Base-by-base conservation (phyloP, 2,113 vertebrate species). In the Oreochromis spilurus region DNA sequence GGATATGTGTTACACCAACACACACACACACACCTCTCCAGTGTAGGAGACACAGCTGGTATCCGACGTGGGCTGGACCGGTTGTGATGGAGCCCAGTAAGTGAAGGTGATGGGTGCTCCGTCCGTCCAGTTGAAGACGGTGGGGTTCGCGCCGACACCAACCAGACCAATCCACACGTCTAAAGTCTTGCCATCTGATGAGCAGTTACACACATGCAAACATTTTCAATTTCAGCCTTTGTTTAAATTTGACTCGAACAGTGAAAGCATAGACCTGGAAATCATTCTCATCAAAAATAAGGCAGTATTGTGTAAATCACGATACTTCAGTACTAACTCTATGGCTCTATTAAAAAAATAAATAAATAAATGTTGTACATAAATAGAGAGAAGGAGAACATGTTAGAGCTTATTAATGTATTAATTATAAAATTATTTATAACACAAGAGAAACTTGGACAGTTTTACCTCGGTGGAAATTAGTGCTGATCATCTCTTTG, bases 141-240 rank as follows among this genome's bases (percentile, higher is more conserved):
- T 86, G 14, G 96, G 92, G 31, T 80, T 91, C 1, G 4, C 1
- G 4, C 94, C 92, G 1, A 86, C 50, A 52, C 97, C 97, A 5
- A 72, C 93, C 31, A 99, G 96, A 84, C 99, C 98, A 6, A 96
- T 97, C 99, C 98, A 99, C 14, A 97, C 90, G 55, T 97, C 95
- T 86, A 96, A 90, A 85, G 92, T 85, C 83, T 88, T 82, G 6
- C 54, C 84, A 89, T 94, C 97, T 98, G 87, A 75, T 54, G 21
- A 36, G 54, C 21, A 52, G 52, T 6, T 26, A 87, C 55, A 70
- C 29, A 82, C 50, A 29, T 21, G 12, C 9, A 52, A 52, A 77
- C 72, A 52, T 52, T 52, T 52, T 31, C 26, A 52, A 9, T 77
- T 67, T 50, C 10, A 29, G 1, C 6, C 16, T 29, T 31, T 77